Percentiles rank a stretch among this genome's conserved stretches.
Conservation (phyloP, 64 coral and sea anemone species). For the Platygyra sinensis region DNA sequence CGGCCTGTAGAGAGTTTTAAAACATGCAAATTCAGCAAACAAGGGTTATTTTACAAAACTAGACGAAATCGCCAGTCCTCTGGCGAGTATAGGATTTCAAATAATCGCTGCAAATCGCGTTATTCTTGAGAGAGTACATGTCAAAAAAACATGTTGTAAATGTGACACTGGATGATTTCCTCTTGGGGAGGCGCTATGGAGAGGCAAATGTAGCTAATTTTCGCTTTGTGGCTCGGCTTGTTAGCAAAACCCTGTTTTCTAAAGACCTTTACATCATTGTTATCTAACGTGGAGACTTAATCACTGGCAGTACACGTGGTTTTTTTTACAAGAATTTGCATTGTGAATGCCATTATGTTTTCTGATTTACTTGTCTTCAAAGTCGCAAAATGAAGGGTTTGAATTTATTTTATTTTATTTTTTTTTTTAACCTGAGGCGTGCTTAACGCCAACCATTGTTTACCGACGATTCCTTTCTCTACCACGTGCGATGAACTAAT, state of each 20-base stretch:
- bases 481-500: constrained; percentile 8
- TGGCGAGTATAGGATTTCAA: neutral
- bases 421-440: constrained; percentile 33
- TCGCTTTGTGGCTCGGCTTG: neutral
- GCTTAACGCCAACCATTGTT: neutral
- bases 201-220: constrained; percentile 30
- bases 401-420: constrained; percentile 48
- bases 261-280: constrained; percentile 70
- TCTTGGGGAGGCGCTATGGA: neutral
- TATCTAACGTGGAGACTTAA: constrained; percentile 54
- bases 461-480: neutral
- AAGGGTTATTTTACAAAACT: constrained; percentile 32
- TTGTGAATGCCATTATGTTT: constrained; percentile 77
- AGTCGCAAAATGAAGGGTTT: constrained; percentile 35
- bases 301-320: constrained; percentile 78
- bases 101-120: neutral
- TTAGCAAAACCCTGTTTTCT: constrained; percentile 31
- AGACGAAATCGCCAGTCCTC: constrained; percentile 20
- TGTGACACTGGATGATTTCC: neutral
- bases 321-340: constrained; percentile 77
- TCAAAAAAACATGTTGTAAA: constrained; percentile 33
- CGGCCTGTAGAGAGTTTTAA: neutral
- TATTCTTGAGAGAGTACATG: constrained; percentile 16
- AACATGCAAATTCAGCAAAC: constrained; percentile 32
- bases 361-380: constrained; percentile 63